Evolutionary conservation across 2,113 vertebrate species (phyloP).

Genomic region (Otocyon megalotis): DNA sequence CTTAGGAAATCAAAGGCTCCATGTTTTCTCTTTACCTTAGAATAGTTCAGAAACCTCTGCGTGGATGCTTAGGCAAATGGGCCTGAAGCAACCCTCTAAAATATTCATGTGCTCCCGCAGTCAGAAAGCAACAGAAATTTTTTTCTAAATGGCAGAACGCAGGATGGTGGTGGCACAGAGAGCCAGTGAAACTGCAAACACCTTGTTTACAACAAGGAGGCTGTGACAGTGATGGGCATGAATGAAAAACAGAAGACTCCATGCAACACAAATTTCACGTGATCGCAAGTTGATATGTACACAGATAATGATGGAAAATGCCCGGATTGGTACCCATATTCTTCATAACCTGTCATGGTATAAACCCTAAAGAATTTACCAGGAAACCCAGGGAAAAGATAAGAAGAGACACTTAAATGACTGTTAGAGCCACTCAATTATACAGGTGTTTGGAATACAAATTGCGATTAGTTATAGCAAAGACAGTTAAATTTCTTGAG

Average conservation of each 20-base stretch:
- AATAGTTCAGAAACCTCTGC: not conserved
- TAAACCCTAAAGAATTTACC: not conserved
- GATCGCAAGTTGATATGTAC: not conserved
- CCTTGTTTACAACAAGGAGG: not conserved
- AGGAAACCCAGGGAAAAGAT: not conserved
- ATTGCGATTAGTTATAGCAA: conserved; percentile 15
- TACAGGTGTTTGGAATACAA: not conserved
- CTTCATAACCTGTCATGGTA: not conserved
- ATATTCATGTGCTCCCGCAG: not conserved
- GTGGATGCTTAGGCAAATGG: not conserved
- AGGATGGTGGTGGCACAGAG: not conserved
- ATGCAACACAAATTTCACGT: not conserved
- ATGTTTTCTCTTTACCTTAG: not conserved
- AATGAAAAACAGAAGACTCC: not conserved
- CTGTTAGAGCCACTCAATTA: not conserved
- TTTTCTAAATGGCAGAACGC: not conserved
- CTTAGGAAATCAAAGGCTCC: not conserved
- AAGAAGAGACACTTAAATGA: not conserved
- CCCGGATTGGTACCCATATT: not conserved
- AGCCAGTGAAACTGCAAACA: not conserved
- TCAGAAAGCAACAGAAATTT: not conserved
- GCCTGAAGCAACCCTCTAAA: not conserved
- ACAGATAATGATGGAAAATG: not conserved
- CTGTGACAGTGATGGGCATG: not conserved
- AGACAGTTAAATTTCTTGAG: conserved; percentile 14